Percentiles rank a stretch among this genome's conserved stretches.
Evolutionary conservation across 1,140 invertebrate genomes (phyloP).

Genomic region (Papilio xuthus): DNA sequence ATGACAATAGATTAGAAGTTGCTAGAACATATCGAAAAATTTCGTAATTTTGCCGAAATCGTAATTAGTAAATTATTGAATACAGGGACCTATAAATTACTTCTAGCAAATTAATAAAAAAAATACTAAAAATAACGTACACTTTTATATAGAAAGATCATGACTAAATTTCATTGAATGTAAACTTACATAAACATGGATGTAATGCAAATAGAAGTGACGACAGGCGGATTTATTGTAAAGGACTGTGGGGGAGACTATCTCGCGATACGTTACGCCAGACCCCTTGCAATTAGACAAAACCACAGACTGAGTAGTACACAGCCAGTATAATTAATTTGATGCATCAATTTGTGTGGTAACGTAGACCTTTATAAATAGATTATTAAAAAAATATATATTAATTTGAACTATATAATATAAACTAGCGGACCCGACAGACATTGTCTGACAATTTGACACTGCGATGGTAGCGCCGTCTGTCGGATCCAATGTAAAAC

Average conservation of each 20-base stretch:
- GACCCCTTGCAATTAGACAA: conserved; percentile 15
- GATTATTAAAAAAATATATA: not conserved
- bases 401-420: not conserved
- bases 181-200: conserved; percentile 10
- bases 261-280: not conserved
- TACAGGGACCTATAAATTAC: too few species aligned
- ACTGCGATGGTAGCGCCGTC: too few species aligned
- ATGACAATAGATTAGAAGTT: too few species aligned
- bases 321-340: conserved; percentile 13
- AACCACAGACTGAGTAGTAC: not conserved
- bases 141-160: not conserved
- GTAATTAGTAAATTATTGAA: too few species aligned
- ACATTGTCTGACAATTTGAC: too few species aligned
- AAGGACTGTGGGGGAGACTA: not conserved
- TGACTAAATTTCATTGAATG: not conserved
- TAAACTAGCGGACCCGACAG: too few species aligned
- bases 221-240: not conserved
- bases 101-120: too few species aligned
- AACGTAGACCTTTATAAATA: not conserved
- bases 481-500: too few species aligned
- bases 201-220: not conserved
- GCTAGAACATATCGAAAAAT: too few species aligned
- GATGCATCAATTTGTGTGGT: not conserved
- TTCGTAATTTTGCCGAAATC: too few species aligned
- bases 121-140: not conserved